Evolutionary conservation across 2,113 vertebrate genomes (phyloP), one percentile per base, ranked within the genome.

Genomic region (Nannospalax galili): DNA sequence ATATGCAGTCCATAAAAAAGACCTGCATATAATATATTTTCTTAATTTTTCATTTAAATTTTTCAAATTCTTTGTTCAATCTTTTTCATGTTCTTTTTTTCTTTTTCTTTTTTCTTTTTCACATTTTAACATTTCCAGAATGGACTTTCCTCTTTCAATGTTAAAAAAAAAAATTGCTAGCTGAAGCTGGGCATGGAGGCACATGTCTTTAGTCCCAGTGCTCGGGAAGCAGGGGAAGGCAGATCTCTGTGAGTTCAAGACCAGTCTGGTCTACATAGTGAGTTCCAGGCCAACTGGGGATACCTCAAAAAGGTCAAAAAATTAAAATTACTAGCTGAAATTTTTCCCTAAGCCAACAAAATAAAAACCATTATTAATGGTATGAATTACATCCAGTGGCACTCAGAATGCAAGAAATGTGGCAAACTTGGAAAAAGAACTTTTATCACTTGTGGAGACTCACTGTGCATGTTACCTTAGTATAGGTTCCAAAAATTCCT

Each of bases 11-110:
- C 32, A 42, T 65, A 70, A n/a, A 74, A 88, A 12, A 94, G 45
- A 64, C 28, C 7, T 28, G 35, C 32, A 62, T 7, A 65, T 37
- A 58, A 89, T 28, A 14, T 35, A 69, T 69, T 92, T 94, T 75
- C 70, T 87, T 89, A 62, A 70, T 58, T 86, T 70, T 92, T 42
- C 84, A 90, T 84, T 58, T 95, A 42, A 84, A n/a, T n/a, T n/a
- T n/a, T n/a, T n/a, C n/a, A n/a, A n/a, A n/a, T n/a, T n/a, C n/a
- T n/a, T n/a, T n/a, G n/a, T n/a, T n/a, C n/a, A n/a, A n/a, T n/a
- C n/a, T n/a, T n/a, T n/a, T n/a, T n/a, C n/a, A n/a, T n/a, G n/a
- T n/a, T n/a, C n/a, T n/a, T n/a, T n/a, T n/a, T n/a, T n/a, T n/a
- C n/a, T n/a, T n/a, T 52, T 52, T 52, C 48, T 52, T 52, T 11